Conservation (phyloP, 2,888 invertebrate species). For the Rhaphigaster nebulosa region DNA sequence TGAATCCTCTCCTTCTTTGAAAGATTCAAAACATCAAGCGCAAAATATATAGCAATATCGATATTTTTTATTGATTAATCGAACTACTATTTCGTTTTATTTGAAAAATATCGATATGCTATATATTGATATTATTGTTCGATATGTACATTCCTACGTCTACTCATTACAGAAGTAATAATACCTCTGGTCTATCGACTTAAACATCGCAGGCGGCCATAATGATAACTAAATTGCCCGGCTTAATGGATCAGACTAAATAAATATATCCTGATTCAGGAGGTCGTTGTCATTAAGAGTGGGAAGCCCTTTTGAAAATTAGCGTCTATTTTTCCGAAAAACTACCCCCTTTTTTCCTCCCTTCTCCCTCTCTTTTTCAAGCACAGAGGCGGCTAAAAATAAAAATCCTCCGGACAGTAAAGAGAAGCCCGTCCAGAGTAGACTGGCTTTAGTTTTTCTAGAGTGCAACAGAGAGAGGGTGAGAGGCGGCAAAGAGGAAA, state of each 20-base stretch:
- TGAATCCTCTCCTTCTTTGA: too few species aligned
- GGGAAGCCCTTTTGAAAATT: neutral
- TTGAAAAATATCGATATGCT: too few species aligned
- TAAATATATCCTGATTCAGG: neutral
- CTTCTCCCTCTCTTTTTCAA: neutral
- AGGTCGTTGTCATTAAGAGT: neutral
- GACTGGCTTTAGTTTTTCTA: conserved; percentile 36
- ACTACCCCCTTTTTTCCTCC: neutral
- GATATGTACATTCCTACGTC: too few species aligned
- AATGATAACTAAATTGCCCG: neutral
- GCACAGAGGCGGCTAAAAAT: neutral
- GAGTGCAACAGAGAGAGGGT: neutral
- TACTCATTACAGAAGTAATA: too few species aligned
- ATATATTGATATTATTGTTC: too few species aligned
- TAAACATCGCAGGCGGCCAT: too few species aligned
- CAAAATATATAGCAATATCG: too few species aligned
- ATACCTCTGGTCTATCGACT: too few species aligned
- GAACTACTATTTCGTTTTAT: too few species aligned
- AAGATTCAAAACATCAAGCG: too few species aligned
- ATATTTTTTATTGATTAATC: too few species aligned
- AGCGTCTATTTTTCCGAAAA: conserved; percentile 24
- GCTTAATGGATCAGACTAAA: neutral
- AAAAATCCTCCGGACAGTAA: conserved; percentile 17
- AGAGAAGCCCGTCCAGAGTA: conserved; percentile 9
- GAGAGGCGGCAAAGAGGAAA: neutral